Base-by-base conservation (phyloP, 2,888 invertebrate genomes). In the Polietes domitor region DNA sequence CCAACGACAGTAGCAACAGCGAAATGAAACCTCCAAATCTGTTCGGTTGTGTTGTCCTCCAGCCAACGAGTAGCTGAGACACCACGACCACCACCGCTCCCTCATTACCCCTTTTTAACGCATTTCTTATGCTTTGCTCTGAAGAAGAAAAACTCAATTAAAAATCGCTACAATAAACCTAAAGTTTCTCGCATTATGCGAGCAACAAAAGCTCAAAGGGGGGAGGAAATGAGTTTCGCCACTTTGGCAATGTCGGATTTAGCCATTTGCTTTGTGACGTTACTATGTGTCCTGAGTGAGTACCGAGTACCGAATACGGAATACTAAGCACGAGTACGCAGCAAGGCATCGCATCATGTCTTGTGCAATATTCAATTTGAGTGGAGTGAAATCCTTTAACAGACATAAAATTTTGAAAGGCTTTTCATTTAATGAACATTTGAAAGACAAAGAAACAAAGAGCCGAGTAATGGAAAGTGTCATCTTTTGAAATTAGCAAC, bases 381-480 rank as follows among this genome's bases (percentile, higher is more conserved):
- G 19, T 21, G 24, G 26, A 26, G 9, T 53, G 21, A 43, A 68
- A 68, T 68, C 68, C 68, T 68, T 68, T 43, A 43, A 24, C 1
- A 68, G 43, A 41, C 68, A 17, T 19, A 68, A n/a, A 43, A 68
- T 68, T 19, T 68, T 68, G 24, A 68, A 68, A 68, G 41, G 68
- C 68, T 68, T 68, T 68, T 43, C 43, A 68, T 37, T 68, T 68
- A 68, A 68, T 68, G 68, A 68, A 68, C 68, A 43, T 43, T 68
- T 68, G 12, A 37, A n/a, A 17, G 19, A 65, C 28, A 43, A 43
- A 24, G 68, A 24, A 41, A 24, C 12, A 4, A 43, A 21, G 41
- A 21, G 2, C 24, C 6, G 17, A 21, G 12, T 4, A 68, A 61
- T 61, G 28, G 21, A n/a, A 43, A 68, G 37, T 68, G 68, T 68